Evolutionary conservation across 2,797 vertebrate species (phyloP).

Genomic region (Myiothlypis coronata): DNA sequence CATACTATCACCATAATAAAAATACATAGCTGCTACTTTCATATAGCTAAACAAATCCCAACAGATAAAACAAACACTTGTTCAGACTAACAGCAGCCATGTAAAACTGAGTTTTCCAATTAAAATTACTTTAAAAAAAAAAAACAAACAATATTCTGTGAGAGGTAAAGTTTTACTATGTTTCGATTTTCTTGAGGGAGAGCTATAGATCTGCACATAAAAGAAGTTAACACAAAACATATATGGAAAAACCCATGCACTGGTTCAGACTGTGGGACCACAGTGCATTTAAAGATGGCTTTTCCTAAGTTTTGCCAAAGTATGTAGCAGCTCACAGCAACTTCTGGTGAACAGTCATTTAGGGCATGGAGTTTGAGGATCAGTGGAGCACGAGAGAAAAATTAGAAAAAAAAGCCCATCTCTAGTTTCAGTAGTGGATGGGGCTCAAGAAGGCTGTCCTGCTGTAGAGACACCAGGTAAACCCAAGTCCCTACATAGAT

Average conservation of each 20-base stretch:
- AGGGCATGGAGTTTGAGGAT: not conserved
- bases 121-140: not conserved
- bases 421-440: not conserved
- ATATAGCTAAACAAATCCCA: not conserved
- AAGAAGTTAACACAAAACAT: not conserved
- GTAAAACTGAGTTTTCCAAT: not conserved
- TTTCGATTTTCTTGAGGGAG: not conserved
- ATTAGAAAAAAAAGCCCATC: not conserved
- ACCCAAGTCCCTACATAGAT: fast-evolving
- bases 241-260: not conserved
- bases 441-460: not conserved
- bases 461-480: not conserved
- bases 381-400: not conserved
- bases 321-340: not conserved
- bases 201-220: not conserved
- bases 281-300: not conserved
- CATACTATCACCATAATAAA: not conserved
- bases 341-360: not conserved
- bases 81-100: not conserved
- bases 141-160: not conserved
- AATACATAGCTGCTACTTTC: not conserved
- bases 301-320: not conserved
- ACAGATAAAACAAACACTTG: not conserved
- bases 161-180: not conserved
- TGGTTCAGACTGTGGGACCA: not conserved